These are phyloP conservation scores for Halichoerus grypus DNA, from an alignment of 2,113 vertebrate genomes.

Conservation along the genomic window DNA sequence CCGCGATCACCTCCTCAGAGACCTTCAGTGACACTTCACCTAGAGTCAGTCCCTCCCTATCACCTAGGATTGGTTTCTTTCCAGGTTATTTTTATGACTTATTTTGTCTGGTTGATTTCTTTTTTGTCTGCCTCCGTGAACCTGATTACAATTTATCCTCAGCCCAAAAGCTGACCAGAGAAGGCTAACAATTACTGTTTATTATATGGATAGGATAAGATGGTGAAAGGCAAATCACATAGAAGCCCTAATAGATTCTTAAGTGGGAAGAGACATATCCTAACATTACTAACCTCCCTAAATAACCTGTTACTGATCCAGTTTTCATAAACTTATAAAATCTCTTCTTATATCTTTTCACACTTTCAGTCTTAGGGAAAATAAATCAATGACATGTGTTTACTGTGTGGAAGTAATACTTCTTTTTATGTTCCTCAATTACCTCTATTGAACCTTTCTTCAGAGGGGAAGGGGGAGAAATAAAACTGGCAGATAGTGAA, in stretches of 20 bases:
- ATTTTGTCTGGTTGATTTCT: neutral
- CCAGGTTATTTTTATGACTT: constrained; percentile 5
- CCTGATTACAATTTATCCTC: neutral
- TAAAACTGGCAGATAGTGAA: neutral
- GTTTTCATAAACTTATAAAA: constrained; percentile 52
- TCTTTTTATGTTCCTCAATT: constrained; percentile 15
- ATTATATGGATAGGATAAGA: neutral
- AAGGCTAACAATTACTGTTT: neutral
- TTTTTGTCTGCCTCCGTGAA: constrained; percentile 7
- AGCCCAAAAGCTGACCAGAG: neutral
- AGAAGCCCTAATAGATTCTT: neutral
- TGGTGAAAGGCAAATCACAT: neutral
- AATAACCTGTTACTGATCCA: constrained; percentile 27
- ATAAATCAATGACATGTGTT: constrained; percentile 25
- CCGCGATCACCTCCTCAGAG: neutral
- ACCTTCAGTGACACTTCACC: neutral
- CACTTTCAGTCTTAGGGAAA: constrained; percentile 23
- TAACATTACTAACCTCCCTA: constrained; percentile 23
- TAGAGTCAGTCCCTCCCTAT: neutral
- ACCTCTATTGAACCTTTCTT: neutral
- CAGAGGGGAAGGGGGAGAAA: neutral
- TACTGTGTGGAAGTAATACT: neutral
- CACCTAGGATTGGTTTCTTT: neutral
- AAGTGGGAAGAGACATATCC: neutral
- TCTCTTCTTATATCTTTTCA: constrained; percentile 43